phyloP scores from a whole-genome alignment of 2,113 vertebrate species.

The Girardinichthys multiradiatus region DNA sequence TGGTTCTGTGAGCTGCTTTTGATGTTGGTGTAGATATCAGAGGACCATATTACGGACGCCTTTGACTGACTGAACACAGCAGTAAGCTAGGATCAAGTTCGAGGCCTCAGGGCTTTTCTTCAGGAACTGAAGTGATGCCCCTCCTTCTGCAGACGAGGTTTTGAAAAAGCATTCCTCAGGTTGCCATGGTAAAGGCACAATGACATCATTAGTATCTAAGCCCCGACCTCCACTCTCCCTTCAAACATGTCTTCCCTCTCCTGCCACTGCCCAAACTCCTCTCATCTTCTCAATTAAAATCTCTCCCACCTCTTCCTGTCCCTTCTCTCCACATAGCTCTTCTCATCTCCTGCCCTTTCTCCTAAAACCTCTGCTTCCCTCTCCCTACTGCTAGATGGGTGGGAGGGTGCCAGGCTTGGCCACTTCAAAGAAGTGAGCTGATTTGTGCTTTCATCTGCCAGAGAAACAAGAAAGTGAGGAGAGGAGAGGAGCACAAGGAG shows the following conservation, averaged over 20 bases:
- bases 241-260: conserved; percentile 16
- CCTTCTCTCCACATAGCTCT: conserved; percentile 41
- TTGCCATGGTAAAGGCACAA: conserved; percentile 74
- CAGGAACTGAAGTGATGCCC: conserved; percentile 17
- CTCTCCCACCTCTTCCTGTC: conserved; percentile 35
- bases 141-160: conserved; percentile 32
- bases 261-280: not conserved
- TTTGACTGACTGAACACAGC: conserved; percentile 9
- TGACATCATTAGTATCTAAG: conserved; percentile 69
- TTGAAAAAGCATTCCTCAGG: conserved; percentile 75
- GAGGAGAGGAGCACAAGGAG: conserved; percentile 40
- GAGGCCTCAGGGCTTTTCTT: conserved; percentile 45
- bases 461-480: conserved; percentile 36
- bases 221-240: conserved; percentile 52
- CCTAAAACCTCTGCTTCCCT: conserved; percentile 68
- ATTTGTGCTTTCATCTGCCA: conserved; percentile 76
- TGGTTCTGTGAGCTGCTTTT: not conserved
- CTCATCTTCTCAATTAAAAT: conserved; percentile 61
- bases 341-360: conserved; percentile 73
- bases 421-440: conserved; percentile 75
- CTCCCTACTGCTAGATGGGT: conserved; percentile 64
- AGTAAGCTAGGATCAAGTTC: conserved; percentile 40
- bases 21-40: conserved; percentile 4
- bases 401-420: conserved; percentile 70
- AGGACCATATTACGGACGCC: too few relatives aligned